Base-by-base conservation (phyloP, 2,888 invertebrate genomes). In the Drosophila setosimentum region DNA sequence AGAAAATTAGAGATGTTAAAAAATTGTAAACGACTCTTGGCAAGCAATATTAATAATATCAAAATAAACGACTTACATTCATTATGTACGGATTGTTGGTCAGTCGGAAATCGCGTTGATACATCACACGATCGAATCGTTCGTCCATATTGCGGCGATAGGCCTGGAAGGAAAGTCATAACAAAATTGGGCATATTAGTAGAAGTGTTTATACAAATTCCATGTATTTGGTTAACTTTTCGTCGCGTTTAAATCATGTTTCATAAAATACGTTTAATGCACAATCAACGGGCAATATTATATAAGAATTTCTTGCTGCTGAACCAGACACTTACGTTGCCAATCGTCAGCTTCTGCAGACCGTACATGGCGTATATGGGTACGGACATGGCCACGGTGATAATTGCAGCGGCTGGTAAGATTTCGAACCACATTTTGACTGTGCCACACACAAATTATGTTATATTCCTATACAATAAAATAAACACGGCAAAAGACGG, bases 401-500 rank as follows among this genome's bases (percentile, higher is more conserved):
- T 94, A 74, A 96, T 95, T 74, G 93, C 94, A 75, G 94, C 94
- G 84, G 95, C 94, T 18, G 96, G 96, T 83, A 96, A 87, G 91
- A 96, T 94, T 95, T 96, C 96, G 92, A 95, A 96, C 96, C 96
- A 96, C 96, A 96, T 96, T 91, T 83, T 92, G 37, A 45, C 58
- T 58, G 49, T 59, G 55, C 49, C n/a, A 60, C 65, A 57, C 65
- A 51, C 68, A 63, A 63, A 35, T 61, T 73, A 53, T 69, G 63
- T 63, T 78, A 68, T 71, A 79, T 66, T 60, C 35, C 35, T 45
- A 27, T 21, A 24, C 27, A 3, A 35, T 51, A 42, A 59, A 60
- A 59, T 68, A 75, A 76, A 76, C 62, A 80, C 71, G 50, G 57
- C 57, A 48, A 75, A 18, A 62, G 51, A 51, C 51, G 30, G 27